Percentiles rank a stretch among this genome's conserved stretches.
These are phyloP conservation scores for Sander vitreus DNA, from an alignment of 2,113 vertebrate species.

Conservation along the genomic window DNA sequence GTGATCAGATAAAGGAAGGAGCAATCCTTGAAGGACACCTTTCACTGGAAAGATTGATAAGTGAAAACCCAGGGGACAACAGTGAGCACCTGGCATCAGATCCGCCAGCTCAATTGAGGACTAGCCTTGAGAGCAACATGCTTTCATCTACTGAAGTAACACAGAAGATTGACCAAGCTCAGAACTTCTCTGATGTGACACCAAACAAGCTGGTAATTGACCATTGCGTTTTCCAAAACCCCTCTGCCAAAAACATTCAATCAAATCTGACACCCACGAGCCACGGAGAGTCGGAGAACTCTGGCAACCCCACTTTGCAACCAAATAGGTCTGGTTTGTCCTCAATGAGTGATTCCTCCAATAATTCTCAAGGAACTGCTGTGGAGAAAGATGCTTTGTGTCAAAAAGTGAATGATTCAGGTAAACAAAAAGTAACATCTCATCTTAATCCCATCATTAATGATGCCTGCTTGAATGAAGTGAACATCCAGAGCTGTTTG, in stretches of 20 bases:
- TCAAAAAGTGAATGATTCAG: conserved; percentile 4
- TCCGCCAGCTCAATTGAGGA: neutral
- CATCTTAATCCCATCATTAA: neutral
- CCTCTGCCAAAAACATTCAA: neutral
- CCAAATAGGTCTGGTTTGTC: neutral
- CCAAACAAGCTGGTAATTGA: neutral
- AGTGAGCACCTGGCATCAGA: conserved; percentile 11
- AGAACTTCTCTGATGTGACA: neutral
- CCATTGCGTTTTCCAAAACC: neutral
- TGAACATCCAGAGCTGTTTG: conserved; percentile 3
- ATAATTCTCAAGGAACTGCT: conserved; percentile 1
- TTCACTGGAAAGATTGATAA: neutral
- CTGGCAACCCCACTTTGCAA: neutral
- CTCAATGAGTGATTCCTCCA: conserved; percentile 5
- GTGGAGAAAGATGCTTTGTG: conserved; percentile 4
- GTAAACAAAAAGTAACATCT: conserved; percentile 7
- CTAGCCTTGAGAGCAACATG: neutral
- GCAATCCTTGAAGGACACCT: neutral
- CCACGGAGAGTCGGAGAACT: neutral
- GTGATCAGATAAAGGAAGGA: conserved; percentile 30
- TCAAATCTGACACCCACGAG: conserved; percentile 1
- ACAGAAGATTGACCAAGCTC: neutral
- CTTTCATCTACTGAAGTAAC: conserved; percentile 10
- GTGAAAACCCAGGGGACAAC: conserved; percentile 16
- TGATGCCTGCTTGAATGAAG: conserved; percentile 24